phyloP scores from a whole-genome alignment of 2,888 invertebrate genomes.

The Euzophera pinguis region DNA sequence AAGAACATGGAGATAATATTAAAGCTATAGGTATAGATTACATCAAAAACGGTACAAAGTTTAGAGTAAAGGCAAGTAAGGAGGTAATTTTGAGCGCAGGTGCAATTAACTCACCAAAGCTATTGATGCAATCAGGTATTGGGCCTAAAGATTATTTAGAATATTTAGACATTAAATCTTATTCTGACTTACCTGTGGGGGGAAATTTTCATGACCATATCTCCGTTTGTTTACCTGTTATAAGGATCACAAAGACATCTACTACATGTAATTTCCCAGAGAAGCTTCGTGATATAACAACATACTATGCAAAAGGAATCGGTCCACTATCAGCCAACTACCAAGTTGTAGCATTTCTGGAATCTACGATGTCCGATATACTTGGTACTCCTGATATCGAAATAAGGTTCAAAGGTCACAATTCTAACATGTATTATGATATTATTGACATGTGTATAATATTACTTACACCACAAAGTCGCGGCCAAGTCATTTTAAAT shows the following conservation, averaged over 20 bases:
- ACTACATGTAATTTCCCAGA: conserved; percentile 57
- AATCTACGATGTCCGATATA: conserved; percentile 60
- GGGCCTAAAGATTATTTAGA: conserved; percentile 70
- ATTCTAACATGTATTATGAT: conserved; percentile 72
- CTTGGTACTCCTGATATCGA: conserved; percentile 66
- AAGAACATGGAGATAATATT: conserved; percentile 37
- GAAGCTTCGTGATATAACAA: conserved; percentile 65
- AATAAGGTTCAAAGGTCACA: conserved; percentile 64
- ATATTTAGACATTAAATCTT: conserved; percentile 55
- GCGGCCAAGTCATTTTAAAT: conserved; percentile 64
- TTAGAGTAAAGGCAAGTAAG: conserved; percentile 45
- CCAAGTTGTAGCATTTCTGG: conserved; percentile 65
- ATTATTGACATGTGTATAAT: conserved; percentile 65
- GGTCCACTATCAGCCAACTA: conserved; percentile 71
- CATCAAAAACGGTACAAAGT: conserved; percentile 63
- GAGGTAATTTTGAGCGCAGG: conserved; percentile 69
- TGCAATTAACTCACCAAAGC: conserved; percentile 65
- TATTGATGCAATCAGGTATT: conserved; percentile 69
- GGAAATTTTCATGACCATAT: conserved; percentile 72
- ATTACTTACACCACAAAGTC: conserved; percentile 65
- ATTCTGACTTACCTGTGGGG: conserved; percentile 63
- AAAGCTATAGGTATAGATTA: conserved; percentile 56
- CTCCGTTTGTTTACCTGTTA: conserved; percentile 66
- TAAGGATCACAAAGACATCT: conserved; percentile 55
- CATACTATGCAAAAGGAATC: conserved; percentile 58